A percentile compares a stretch with the other conserved stretches of the same genome.
phyloP scores from a whole-genome alignment of 2,113 vertebrate genomes.

The Tautogolabrus adspersus region DNA sequence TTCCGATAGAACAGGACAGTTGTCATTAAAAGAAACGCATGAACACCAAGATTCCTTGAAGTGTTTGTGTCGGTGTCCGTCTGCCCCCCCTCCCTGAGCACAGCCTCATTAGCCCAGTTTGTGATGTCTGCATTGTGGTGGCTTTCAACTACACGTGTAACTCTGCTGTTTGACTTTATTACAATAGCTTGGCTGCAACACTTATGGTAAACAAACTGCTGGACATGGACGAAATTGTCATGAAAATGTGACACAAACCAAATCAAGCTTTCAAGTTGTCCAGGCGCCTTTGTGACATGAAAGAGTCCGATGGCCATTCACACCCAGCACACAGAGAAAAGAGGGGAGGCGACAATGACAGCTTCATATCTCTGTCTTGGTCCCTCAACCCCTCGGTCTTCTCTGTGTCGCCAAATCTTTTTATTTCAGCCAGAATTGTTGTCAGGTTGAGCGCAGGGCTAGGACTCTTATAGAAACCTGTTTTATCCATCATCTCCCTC shows the following conservation, averaged over 20 bases:
- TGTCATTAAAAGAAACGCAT: too few relatives aligned
- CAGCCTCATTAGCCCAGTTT: neutral
- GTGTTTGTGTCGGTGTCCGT: too few relatives aligned
- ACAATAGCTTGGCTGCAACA: neutral
- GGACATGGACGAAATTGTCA: neutral
- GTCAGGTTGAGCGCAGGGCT: constrained; percentile 59
- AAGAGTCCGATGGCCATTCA: constrained; percentile 27
- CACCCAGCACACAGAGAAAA: neutral
- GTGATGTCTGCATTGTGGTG: neutral
- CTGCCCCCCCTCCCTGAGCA: too few relatives aligned
- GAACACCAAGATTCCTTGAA: too few relatives aligned
- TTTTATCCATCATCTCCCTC: constrained; percentile 49
- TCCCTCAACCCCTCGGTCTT: constrained; percentile 12
- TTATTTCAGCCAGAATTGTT: constrained; percentile 47
- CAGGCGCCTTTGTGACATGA: neutral
- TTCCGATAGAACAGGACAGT: too few relatives aligned
- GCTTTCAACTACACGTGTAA: neutral
- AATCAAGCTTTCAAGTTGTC: constrained; percentile 15
- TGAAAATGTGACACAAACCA: constrained; percentile 8
- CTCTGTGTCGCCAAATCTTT: constrained; percentile 38
- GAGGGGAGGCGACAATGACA: neutral
- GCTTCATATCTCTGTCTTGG: constrained; percentile 23
- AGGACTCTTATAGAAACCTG: constrained; percentile 44
- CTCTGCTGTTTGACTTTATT: neutral
- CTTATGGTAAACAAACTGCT: constrained; percentile 9